Evolutionary conservation across 2,113 vertebrate species (phyloP), one percentile per base, ranked within the genome.

Genomic region (Hipposideros armiger): DNA sequence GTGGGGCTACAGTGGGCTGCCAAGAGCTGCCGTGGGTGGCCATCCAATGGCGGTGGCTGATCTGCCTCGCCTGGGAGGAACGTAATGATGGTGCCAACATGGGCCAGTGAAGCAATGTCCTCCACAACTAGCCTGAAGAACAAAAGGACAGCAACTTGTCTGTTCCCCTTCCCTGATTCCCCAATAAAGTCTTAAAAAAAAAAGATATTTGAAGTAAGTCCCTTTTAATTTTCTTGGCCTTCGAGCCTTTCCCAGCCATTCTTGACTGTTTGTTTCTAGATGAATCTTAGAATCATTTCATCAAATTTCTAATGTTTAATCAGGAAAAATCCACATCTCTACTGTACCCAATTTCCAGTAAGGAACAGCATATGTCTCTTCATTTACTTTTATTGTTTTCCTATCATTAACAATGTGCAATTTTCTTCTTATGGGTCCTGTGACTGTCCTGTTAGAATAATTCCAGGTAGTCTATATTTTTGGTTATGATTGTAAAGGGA

Each of bases 201-300:
- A 36, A 62, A 80, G 54, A 66, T 45, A 6, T 60, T 76, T 70
- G 77, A 54, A 84, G 70, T 64, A 50, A 90, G 54, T 58, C 28
- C 5, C 73, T 86, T 69, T 73, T 45, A 42, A 40, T 80, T 72
- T 94, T 56, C 28, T 69, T 82, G 22, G 32, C 58, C 87, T 94
- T 24, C 54, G 30, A 66, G 40, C 45, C 76, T 56, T 84, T 45
- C 50, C 73, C 22, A 45, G 80, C 15, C 45, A 73, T 54, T 91
- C 85, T n/a, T 42, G 42, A 67, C 50, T 52, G 10, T 42, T 89
- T 77, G 10, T 42, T 89, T 77, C 76, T 81, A 87, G 54, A 58
- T 45, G 60, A 94, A 88, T 15, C 76, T 83, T 40, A 30, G 89
- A 95, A 82, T 66, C 26, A 81, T 52, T 77, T 90, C n/a, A 54